phyloP scores from a whole-genome alignment of 2,113 vertebrate species.

The Noctilio leporinus region DNA sequence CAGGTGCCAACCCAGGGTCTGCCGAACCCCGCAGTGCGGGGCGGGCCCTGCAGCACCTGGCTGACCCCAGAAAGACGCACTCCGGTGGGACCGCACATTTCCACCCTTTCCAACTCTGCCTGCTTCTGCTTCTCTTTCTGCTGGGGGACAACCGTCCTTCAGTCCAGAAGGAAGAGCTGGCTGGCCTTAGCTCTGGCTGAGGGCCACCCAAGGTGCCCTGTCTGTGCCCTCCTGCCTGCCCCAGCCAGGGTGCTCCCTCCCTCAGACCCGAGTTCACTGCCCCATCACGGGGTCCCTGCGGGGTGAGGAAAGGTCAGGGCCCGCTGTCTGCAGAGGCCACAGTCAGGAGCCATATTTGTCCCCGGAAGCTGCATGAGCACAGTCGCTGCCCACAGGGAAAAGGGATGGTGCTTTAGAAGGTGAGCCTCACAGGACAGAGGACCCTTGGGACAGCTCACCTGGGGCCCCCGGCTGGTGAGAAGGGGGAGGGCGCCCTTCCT shows the following conservation, averaged over 20 bases:
- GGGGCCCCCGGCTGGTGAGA: background rate
- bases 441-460: background rate
- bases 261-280: too few species aligned
- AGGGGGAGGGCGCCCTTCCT: background rate
- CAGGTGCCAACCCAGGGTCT: too few species aligned
- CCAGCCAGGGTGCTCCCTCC: background rate
- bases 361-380: background rate
- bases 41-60: background rate
- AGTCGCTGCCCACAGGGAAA: background rate
- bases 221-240: too few species aligned
- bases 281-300: background rate
- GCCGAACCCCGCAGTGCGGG: rapidly evolving
- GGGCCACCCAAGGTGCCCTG: background rate
- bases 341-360: rapidly evolving
- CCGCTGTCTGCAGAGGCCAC: background rate
- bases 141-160: background rate
- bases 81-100: background rate
- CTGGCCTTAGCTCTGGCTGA: background rate
- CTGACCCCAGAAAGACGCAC: background rate
- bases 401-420: background rate
- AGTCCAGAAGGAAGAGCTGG: background rate
- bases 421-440: background rate
- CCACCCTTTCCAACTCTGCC: background rate
- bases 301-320: background rate
- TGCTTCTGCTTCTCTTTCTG: background rate